These are phyloP conservation scores for Drosophila subpulchrella DNA, from an alignment of 1,140 invertebrate species.

Conservation along the genomic window DNA sequence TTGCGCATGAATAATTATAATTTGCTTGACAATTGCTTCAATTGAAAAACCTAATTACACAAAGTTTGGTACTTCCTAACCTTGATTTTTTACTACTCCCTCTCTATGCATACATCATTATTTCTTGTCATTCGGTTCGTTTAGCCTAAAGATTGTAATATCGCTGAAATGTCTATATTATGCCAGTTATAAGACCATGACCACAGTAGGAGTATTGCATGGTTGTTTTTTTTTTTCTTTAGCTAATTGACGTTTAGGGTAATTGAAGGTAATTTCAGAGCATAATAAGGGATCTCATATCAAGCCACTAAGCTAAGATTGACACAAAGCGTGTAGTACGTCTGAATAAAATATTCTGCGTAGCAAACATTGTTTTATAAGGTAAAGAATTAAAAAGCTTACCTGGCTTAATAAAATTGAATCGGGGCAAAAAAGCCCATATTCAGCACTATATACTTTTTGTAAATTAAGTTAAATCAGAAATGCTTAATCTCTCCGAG, in stretches of 20 bases:
- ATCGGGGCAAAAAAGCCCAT: background rate
- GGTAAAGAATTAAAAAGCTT: background rate
- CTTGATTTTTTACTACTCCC: constrained; percentile 22
- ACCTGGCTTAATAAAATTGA: background rate
- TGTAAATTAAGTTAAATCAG: background rate
- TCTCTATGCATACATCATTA: constrained; percentile 5
- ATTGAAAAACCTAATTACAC: constrained; percentile 2
- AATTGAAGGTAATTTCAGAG: constrained; percentile 44
- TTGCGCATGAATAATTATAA: background rate
- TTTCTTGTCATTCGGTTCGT: constrained; percentile 27
- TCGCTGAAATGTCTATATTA: constrained; percentile 47
- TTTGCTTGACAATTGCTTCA: constrained; percentile 1
- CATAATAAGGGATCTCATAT: constrained; percentile 20
- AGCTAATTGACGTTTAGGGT: constrained; percentile 38
- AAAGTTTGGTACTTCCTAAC: background rate
- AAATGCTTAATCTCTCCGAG: no score
- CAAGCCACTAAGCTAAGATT: constrained; percentile 11
- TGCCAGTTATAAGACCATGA: constrained; percentile 38
- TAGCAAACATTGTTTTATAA: background rate
- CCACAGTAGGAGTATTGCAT: constrained; percentile 26
- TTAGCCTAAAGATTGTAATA: constrained; percentile 44
- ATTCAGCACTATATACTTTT: background rate
- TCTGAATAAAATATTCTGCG: background rate
- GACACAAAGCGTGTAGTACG: constrained; percentile 11
- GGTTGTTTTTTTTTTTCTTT: constrained; percentile 7